Evolutionary conservation across 2,888 invertebrate species (phyloP).

Genomic region (Dynastes tityus): DNA sequence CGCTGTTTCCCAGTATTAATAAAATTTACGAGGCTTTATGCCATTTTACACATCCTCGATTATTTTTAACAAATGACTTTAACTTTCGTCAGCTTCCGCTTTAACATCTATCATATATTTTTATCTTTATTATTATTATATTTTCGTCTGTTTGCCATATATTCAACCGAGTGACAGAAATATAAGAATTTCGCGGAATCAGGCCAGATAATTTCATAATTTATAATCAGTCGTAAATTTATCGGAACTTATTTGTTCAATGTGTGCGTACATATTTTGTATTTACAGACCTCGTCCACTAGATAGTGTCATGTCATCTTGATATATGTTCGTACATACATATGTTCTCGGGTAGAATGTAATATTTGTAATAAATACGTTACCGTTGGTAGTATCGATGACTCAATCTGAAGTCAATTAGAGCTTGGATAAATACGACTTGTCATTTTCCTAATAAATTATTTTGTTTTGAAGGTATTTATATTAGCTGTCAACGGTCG

Average conservation of each 20-base stretch:
- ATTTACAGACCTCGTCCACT: constrained; percentile 24
- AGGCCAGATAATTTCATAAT: constrained; percentile 30
- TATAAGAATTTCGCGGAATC: constrained; percentile 36
- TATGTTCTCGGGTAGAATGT: background rate
- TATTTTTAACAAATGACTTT: constrained; percentile 6
- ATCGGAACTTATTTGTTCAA: constrained; percentile 25
- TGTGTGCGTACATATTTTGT: constrained; percentile 5
- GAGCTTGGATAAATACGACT: constrained; percentile 1
- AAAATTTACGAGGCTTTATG: background rate
- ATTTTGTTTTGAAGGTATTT: background rate
- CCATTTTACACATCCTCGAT: background rate
- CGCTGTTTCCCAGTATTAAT: too few species aligned
- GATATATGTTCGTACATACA: constrained; percentile 10
- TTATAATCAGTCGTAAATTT: constrained; percentile 34
- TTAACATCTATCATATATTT: constrained; percentile 7
- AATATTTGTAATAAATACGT: constrained; percentile 12
- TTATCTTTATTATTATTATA: constrained; percentile 23
- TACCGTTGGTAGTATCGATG: constrained; percentile 5
- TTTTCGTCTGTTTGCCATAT: constrained; percentile 21
- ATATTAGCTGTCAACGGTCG: background rate
- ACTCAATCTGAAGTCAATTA: constrained; percentile 12
- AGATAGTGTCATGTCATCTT: constrained; percentile 23
- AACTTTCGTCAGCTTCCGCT: constrained; percentile 10
- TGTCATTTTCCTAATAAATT: constrained; percentile 9
- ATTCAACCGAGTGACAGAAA: constrained; percentile 12